Percentiles rank a stretch among this genome's conserved stretches.
Evolutionary conservation across 2,888 invertebrate genomes (phyloP).

Genomic region (Napeogenes inachia): DNA sequence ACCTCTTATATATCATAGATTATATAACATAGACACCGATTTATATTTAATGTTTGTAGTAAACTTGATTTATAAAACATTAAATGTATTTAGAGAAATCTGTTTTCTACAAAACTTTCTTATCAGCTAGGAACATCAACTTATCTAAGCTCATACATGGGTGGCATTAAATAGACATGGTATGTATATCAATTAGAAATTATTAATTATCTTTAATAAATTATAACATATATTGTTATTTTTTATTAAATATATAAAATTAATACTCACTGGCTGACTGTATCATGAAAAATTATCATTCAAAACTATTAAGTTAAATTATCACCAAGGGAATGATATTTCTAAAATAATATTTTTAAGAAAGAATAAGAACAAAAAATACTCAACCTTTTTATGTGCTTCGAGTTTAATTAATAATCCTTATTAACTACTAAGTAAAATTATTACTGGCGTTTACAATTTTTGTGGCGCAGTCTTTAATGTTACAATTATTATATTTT

Average conservation of each 20-base stretch:
- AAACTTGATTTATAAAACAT: constrained; percentile 1
- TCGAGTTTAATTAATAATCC: neutral
- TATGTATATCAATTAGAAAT: constrained; percentile 12
- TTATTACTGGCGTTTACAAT: no score
- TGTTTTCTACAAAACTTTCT: constrained; percentile 1
- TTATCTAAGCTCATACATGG: constrained; percentile 25
- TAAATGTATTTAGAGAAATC: constrained; percentile 1
- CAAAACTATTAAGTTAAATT: no score
- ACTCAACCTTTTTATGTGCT: constrained; percentile 4
- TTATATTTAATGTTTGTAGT: neutral
- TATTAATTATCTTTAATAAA: neutral
- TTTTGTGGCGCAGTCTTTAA: no score
- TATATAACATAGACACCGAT: no score
- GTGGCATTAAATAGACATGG: constrained; percentile 20
- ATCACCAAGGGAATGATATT: no score
- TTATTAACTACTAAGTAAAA: neutral
- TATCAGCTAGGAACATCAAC: constrained; percentile 3
- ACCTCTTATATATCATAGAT: no score
- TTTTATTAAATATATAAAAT: neutral
- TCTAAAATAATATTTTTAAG: no score
- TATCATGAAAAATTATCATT: no score
- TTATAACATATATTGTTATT: neutral
- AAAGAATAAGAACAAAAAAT: no score
- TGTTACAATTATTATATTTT: no score
- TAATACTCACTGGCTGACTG: no score